Percentiles rank a stretch among this genome's conserved stretches.
These are phyloP conservation scores for Pangasius djambal DNA, from an alignment of 2,797 vertebrate genomes.

Conservation along the genomic window DNA sequence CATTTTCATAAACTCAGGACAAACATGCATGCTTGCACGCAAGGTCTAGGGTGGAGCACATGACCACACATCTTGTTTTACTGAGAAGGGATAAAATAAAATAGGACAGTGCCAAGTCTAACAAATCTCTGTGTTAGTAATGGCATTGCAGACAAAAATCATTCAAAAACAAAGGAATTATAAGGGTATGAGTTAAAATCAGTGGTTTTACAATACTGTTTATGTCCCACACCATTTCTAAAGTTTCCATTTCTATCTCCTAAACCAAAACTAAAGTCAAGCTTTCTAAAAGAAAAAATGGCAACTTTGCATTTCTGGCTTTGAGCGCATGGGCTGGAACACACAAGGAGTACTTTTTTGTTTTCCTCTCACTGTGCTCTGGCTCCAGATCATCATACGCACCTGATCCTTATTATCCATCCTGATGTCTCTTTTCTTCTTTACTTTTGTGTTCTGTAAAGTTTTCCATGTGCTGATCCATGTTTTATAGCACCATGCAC, in stretches of 20 bases:
- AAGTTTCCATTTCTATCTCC: background rate
- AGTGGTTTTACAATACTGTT: background rate
- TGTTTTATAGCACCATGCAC: background rate
- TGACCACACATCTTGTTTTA: background rate
- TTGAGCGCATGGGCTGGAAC: background rate
- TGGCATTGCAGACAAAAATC: too few relatives aligned
- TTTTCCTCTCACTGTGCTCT: background rate
- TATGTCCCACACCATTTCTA: background rate
- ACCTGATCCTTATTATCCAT: conserved; percentile 3
- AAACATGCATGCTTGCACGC: background rate
- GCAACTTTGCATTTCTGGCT: background rate
- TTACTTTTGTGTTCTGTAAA: background rate
- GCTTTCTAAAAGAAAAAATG: background rate
- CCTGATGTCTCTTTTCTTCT: background rate
- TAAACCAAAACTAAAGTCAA: background rate
- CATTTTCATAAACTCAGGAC: background rate
- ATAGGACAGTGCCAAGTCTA: background rate
- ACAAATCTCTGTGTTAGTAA: background rate
- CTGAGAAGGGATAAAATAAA: background rate
- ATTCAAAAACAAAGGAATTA: background rate
- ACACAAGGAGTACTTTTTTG: background rate
- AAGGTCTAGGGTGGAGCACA: background rate
- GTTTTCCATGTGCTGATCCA: background rate
- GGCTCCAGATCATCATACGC: background rate
- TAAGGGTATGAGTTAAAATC: background rate